These are phyloP conservation scores for Drosophila grimshawi DNA, from an alignment of 1,140 invertebrate species.

Conservation along the genomic window DNA sequence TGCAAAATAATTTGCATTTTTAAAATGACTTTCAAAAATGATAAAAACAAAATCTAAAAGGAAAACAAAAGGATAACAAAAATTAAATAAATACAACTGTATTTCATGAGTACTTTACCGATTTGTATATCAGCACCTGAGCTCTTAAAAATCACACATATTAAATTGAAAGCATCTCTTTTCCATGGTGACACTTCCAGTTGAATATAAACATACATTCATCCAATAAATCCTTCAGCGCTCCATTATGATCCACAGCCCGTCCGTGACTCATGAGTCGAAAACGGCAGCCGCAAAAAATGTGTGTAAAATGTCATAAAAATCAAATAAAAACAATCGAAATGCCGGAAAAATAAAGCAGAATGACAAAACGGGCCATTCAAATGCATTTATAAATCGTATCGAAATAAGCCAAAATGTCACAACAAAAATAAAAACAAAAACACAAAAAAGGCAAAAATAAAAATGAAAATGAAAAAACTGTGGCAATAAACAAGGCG, in stretches of 20 bases:
- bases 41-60: too few species aligned
- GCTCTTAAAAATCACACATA: neutral
- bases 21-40: too few species aligned
- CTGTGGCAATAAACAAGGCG: conserved; percentile 63
- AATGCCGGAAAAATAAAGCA: conserved; percentile 67
- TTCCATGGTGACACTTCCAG: neutral
- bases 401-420: conserved; percentile 52
- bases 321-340: conserved; percentile 59
- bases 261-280: conserved; percentile 50
- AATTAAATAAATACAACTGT: too few species aligned
- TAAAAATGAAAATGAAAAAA: conserved; percentile 38
- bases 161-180: neutral
- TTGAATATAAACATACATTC: conserved; percentile 14
- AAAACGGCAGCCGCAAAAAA: conserved; percentile 20
- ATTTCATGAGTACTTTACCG: too few species aligned
- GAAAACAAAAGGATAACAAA: neutral
- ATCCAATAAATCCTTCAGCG: conserved; percentile 42
- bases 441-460: conserved; percentile 6
- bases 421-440: conserved; percentile 25
- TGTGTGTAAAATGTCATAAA: conserved; percentile 72
- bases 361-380: conserved; percentile 48
- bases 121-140: neutral
- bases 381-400: conserved; percentile 71
- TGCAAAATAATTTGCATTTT: neutral
- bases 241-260: conserved; percentile 42